Evolutionary conservation across 2,888 invertebrate genomes (phyloP).

Genomic region (Molorchus minor): DNA sequence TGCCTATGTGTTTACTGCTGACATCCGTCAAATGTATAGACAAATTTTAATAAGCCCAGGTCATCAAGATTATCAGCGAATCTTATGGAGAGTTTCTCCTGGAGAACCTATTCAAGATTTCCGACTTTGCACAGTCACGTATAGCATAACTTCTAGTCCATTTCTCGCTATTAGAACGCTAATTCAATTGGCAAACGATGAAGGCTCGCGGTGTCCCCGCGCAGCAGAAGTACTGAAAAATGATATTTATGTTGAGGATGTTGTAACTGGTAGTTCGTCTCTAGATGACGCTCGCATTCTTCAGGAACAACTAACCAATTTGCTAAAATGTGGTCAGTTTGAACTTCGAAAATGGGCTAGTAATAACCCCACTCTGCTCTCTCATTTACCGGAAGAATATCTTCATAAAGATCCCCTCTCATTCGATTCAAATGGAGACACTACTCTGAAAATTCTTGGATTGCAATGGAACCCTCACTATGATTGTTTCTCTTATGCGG

Average conservation of each 20-base stretch:
- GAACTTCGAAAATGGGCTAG: slow-evolving; percentile 16
- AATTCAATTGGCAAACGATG: not conserved
- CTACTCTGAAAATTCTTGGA: slow-evolving; percentile 1
- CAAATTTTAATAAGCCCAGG: too few species aligned
- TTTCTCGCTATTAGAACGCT: not conserved
- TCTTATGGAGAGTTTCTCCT: too few species aligned
- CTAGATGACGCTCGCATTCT: not conserved
- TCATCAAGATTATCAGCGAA: too few species aligned
- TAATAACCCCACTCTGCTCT: not conserved
- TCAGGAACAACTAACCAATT: not conserved
- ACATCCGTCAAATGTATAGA: too few species aligned
- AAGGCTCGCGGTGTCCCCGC: not conserved
- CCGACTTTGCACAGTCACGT: not conserved
- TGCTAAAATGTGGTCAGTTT: slow-evolving; percentile 2
- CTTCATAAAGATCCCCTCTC: not conserved
- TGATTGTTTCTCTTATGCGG: not conserved
- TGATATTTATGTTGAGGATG: slow-evolving; percentile 12
- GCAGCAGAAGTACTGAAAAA: not conserved
- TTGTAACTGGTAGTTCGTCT: not conserved
- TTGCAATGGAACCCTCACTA: not conserved
- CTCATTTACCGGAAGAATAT: not conserved
- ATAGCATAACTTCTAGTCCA: not conserved
- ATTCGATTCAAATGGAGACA: not conserved
- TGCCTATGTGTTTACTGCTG: too few species aligned
- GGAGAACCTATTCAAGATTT: too few species aligned